These are phyloP conservation scores for Petrocephalus sullivani DNA, from an alignment of 2,797 vertebrate genomes.

Conservation along the genomic window DNA sequence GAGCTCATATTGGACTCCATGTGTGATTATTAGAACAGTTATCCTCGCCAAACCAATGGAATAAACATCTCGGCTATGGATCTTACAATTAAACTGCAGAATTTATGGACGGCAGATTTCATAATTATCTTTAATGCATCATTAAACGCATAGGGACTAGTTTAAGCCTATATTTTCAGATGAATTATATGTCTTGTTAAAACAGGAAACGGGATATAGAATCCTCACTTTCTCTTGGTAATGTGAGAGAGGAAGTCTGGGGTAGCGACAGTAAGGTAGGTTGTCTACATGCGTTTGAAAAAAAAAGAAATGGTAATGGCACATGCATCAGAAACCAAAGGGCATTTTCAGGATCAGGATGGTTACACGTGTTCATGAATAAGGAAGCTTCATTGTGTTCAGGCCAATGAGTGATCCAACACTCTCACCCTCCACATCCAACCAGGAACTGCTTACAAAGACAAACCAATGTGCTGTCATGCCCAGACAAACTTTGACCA, in stretches of 20 bases:
- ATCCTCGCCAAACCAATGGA: not conserved
- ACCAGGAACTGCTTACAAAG: not conserved
- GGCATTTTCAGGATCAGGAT: not conserved
- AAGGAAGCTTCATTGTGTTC: not conserved
- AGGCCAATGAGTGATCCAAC: not conserved
- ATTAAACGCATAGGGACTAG: not conserved
- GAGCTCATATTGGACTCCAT: not conserved
- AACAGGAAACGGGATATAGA: not conserved
- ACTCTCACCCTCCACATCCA: not conserved
- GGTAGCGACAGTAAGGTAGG: not conserved
- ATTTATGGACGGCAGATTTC: not conserved
- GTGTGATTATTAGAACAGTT: not conserved
- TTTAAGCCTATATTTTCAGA: not conserved
- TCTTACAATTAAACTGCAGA: not conserved
- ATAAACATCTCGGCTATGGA: not conserved
- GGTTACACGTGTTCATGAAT: not conserved
- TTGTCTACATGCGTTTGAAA: not conserved
- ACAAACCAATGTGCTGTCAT: not conserved
- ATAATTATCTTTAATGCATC: not conserved
- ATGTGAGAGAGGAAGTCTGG: not conserved
- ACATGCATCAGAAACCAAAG: not conserved
- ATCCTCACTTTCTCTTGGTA: not conserved
- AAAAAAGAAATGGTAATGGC: not conserved
- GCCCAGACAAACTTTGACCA: not conserved
- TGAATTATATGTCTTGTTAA: not conserved